These are phyloP conservation scores for Margarornis squamiger DNA, from an alignment of 2,797 vertebrate species.

Conservation along the genomic window DNA sequence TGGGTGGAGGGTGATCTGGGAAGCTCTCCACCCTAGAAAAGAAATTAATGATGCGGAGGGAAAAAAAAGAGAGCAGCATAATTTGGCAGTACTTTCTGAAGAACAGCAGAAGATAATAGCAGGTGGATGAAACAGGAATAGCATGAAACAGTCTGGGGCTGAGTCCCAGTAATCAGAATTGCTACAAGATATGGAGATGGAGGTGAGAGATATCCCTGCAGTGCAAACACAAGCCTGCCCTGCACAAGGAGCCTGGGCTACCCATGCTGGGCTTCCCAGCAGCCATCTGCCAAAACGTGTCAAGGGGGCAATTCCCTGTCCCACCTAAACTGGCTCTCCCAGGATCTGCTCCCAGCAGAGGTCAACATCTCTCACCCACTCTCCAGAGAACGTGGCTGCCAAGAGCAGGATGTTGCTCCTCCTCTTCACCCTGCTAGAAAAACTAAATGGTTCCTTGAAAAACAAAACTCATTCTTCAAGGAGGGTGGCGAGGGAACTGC, in stretches of 20 bases:
- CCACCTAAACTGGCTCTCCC: background rate
- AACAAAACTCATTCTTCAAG: background rate
- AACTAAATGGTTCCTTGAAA: background rate
- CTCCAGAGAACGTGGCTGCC: background rate
- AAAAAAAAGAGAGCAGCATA: background rate
- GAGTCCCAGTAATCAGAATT: background rate
- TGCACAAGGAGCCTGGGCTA: background rate
- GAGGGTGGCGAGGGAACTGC: background rate
- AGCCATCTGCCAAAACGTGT: fast-evolving
- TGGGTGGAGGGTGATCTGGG: slow-evolving; percentile 64
- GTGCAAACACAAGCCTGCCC: fast-evolving
- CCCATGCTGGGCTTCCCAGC: background rate
- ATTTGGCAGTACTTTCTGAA: slow-evolving; percentile 32
- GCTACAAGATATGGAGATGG: background rate
- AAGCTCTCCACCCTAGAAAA: slow-evolving; percentile 50
- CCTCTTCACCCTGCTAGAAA: background rate
- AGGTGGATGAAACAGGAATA: slow-evolving; percentile 34
- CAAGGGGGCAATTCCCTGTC: background rate
- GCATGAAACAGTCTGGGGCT: background rate
- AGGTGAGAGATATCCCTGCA: background rate
- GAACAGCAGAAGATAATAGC: background rate
- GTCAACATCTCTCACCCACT: background rate
- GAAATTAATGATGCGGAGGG: slow-evolving; percentile 14
- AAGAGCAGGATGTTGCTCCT: fast-evolving
- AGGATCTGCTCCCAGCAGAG: background rate